A percentile compares a stretch with the other conserved stretches of the same genome.
Conservation (phyloP, 30 jellyfish, hydroid and myxozoan genomes). For the Cassiopea xamachana region DNA sequence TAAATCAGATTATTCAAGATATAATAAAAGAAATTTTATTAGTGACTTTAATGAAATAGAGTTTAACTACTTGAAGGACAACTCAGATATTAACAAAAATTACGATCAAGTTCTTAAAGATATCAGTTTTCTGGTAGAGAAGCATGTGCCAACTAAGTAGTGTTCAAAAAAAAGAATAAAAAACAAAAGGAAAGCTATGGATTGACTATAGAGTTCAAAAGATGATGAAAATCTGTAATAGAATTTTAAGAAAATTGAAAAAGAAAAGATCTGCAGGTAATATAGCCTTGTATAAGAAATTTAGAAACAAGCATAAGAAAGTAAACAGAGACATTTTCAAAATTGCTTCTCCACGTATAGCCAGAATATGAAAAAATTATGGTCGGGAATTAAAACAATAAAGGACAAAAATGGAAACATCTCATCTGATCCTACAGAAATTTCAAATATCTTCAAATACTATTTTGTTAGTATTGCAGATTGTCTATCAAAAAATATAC, state of each 20-base stretch:
- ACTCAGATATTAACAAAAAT: not conserved
- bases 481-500: not conserved
- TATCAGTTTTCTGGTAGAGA: not conserved
- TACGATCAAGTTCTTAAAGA: not conserved
- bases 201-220: not conserved
- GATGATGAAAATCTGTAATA: not conserved
- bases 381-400: not conserved
- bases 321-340: not conserved
- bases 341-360: not conserved
- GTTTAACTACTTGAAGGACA: not conserved
- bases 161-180: not conserved
- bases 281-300: not conserved
- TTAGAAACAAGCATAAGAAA: not conserved
- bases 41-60: not conserved
- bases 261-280: not conserved
- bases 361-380: not conserved
- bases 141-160: not conserved
- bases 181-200: not conserved
- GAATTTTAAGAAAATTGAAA: too few species aligned
- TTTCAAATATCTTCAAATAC: not conserved
- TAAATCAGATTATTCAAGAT: not conserved
- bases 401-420: not conserved
- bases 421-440: not conserved
- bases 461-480: not conserved
- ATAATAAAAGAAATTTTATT: too few species aligned